These are phyloP conservation scores for Pseudobourletiella spinata DNA, from an alignment of 1,140 invertebrate species.

Conservation along the genomic window DNA sequence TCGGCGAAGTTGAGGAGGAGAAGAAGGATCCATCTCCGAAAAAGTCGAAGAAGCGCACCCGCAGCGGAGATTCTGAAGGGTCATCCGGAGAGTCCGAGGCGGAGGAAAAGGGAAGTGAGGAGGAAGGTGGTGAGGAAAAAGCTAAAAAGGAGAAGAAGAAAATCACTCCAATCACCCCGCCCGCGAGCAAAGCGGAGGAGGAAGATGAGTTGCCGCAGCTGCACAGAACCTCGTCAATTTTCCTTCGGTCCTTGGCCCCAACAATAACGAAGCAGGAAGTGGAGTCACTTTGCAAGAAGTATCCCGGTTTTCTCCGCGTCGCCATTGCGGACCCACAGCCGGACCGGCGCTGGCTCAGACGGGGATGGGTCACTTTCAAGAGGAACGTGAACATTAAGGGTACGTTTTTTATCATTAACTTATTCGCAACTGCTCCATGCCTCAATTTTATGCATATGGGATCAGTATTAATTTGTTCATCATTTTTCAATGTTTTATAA, in stretches of 20 bases:
- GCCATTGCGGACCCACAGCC: constrained; percentile 94
- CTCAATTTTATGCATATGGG: background rate
- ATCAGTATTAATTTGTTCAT: no score
- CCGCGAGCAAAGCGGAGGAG: constrained; percentile 7
- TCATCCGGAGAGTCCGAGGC: constrained; percentile 27
- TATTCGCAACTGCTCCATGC: background rate
- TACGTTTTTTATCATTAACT: constrained; percentile 4
- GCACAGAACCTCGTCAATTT: constrained; percentile 95
- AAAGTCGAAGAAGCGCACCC: constrained; percentile 40
- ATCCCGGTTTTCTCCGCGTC: constrained; percentile 90
- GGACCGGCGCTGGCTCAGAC: constrained; percentile 86
- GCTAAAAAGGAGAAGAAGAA: constrained; percentile 38
- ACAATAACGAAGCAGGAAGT: constrained; percentile 94
- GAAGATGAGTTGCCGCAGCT: constrained; percentile 43
- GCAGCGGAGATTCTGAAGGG: constrained; percentile 31
- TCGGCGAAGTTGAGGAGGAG: constrained; percentile 36
- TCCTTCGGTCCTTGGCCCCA: constrained; percentile 88
- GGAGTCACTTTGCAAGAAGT: constrained; percentile 91
- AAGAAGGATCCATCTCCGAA: constrained; percentile 35
- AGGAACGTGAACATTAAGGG: constrained; percentile 90
- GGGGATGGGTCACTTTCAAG: constrained; percentile 98
- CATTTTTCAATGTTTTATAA: constrained; percentile 7
- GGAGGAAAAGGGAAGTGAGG: constrained; percentile 38
- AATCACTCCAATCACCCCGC: background rate
- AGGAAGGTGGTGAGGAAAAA: constrained; percentile 37